Conservation (phyloP, 2,888 invertebrate species). For the Venustoraphidia nigricollis region DNA sequence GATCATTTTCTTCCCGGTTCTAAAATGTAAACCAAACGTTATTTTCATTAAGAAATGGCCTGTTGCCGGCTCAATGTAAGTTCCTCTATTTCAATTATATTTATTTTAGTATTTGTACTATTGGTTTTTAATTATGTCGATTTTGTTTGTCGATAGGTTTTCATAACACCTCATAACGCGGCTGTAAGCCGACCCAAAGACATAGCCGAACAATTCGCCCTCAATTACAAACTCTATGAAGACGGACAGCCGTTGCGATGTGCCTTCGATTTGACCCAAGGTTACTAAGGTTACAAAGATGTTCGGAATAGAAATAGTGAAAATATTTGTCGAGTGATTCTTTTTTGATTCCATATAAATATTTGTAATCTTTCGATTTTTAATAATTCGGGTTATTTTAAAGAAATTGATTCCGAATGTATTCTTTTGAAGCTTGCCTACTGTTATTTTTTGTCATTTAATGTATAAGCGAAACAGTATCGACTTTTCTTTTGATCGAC, state of each 20-base stretch:
- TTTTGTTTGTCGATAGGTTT: slow-evolving; percentile 22
- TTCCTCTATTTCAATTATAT: too few relatives aligned
- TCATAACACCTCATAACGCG: slow-evolving; percentile 30
- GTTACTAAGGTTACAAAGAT: slow-evolving; percentile 25
- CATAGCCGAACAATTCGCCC: slow-evolving; percentile 28
- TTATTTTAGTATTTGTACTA: background rate
- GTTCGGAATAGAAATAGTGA: background rate
- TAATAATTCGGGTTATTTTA: too few relatives aligned
- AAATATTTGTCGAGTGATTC: background rate
- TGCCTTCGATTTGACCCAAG: slow-evolving; percentile 23
- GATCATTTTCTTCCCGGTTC: background rate
- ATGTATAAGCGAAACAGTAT: too few relatives aligned
- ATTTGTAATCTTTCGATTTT: too few relatives aligned
- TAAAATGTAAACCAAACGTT: background rate
- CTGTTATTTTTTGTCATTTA: background rate
- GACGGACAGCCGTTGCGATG: slow-evolving; percentile 24
- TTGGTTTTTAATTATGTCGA: slow-evolving; percentile 6
- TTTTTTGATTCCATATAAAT: background rate
- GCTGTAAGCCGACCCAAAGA: slow-evolving; percentile 25
- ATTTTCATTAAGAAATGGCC: too few relatives aligned
- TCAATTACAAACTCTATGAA: slow-evolving; percentile 27
- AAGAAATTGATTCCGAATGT: background rate
- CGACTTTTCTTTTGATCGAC: too few relatives aligned
- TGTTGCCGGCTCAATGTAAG: too few relatives aligned
- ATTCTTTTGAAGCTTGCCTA: background rate